phyloP scores from a whole-genome alignment of 2,888 invertebrate species.

The Melanchra persicariae region DNA sequence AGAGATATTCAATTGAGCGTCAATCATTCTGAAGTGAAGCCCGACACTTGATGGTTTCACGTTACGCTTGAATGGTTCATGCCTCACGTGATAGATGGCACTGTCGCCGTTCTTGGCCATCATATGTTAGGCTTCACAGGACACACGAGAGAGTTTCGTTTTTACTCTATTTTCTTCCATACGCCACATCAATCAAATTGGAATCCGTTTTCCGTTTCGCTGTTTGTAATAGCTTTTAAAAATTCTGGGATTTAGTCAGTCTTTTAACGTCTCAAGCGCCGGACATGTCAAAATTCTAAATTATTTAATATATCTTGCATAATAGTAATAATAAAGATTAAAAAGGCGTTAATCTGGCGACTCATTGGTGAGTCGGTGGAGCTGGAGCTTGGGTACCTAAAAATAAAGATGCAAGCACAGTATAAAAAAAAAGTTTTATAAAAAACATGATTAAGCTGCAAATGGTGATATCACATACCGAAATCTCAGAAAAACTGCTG shows the following conservation, averaged over 20 bases:
- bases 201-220: not conserved
- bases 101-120: conserved; percentile 47
- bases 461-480: not conserved
- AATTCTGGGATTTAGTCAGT: not conserved
- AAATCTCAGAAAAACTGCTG: conserved; percentile 3
- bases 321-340: too few species aligned
- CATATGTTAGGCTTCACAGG: conserved; percentile 44
- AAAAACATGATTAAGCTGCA: not conserved
- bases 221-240: not conserved
- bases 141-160: conserved; percentile 16
- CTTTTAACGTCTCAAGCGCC: too few species aligned
- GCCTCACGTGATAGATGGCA: conserved; percentile 55
- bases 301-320: too few species aligned
- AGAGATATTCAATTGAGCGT: conserved; percentile 61
- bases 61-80: conserved; percentile 52
- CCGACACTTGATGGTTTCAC: conserved; percentile 57
- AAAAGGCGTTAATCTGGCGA: too few species aligned
- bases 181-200: conserved; percentile 30
- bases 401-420: not conserved
- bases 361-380: too few species aligned
- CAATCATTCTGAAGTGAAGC: conserved; percentile 55
- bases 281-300: too few species aligned
- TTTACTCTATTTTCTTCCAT: conserved; percentile 35
- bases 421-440: too few species aligned
- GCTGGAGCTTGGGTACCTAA: not conserved